Base-by-base conservation (phyloP, 2,888 invertebrate genomes). In the Rhopalosiphum nymphaeae region DNA sequence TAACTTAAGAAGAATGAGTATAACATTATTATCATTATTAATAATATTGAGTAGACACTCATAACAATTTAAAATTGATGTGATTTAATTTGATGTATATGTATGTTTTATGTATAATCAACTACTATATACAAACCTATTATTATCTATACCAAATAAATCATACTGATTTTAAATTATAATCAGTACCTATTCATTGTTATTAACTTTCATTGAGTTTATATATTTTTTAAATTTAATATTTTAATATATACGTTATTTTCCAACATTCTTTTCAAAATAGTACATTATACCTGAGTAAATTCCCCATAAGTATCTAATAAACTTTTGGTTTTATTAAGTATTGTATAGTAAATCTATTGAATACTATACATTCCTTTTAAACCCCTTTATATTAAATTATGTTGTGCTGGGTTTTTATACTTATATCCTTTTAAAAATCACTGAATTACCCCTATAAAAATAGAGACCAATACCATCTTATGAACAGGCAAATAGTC, bases 401-500 rank as follows among this genome's bases (percentile, higher is more conserved):
- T 61, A 91, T 57, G 57, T 86, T 46, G 61, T n/a, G 86, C 36
- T 1, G n/a, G 57, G 53, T 91, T 86, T 86, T 86, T 92, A 86
- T 61, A 29, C 1, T 36, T 3, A 46, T 86, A 49, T 61, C 26
- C 86, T 86, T 92, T 86, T 92, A 86, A 56, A 91, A 46, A 92
- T 61, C 36, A 85, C 26, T 36, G 61, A 61, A 87, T 49, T 61
- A 49, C 46, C 87, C 26, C 21, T 61, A 61, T 86, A 91, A 91
- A 86, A 92, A 78, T 25, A 36, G 11, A 86, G 25, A 26, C 26
- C 26, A 92, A 61, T 87, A 87, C 36, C 57, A 49, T 46, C 46
- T 46, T 16, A 36, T 44, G 36, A 11, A 44, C 44, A 42, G 26
- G 10, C 57, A 36, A 44, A 57, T 36, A 44, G 29, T 13, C 49